These are phyloP conservation scores for Andrena bicolor DNA, from an alignment of 2,888 invertebrate genomes.

Conservation along the genomic window DNA sequence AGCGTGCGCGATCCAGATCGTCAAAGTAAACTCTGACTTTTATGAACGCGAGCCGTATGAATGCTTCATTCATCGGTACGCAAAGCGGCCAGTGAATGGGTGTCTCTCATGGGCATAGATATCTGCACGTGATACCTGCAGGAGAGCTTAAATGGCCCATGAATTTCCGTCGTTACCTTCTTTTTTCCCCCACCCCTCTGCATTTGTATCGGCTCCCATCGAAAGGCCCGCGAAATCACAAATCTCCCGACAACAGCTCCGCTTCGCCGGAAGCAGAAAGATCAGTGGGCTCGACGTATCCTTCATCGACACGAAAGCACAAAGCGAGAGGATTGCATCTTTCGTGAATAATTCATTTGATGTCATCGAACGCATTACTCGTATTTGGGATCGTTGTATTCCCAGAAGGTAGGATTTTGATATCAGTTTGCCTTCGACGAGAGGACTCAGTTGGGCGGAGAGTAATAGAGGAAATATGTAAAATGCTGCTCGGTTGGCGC, in stretches of 20 bases:
- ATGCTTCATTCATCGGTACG: conserved; percentile 76
- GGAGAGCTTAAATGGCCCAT: conserved; percentile 65
- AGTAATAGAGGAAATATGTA: neutral
- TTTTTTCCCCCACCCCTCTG: neutral
- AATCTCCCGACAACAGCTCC: neutral
- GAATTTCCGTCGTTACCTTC: conserved; percentile 62
- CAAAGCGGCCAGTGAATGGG: conserved; percentile 64
- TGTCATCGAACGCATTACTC: no score
- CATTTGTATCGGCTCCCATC: conserved; percentile 35
- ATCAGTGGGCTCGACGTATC: no score
- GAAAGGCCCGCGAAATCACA: neutral
- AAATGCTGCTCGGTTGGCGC: neutral
- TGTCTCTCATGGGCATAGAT: conserved; percentile 69
- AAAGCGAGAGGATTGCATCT: no score
- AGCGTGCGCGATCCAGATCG: conserved; percentile 42
- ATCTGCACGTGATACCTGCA: conserved; percentile 65
- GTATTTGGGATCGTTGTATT: no score
- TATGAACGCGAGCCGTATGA: conserved; percentile 68
- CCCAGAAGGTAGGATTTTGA: no score
- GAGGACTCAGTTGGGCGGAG: neutral
- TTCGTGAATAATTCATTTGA: no score
- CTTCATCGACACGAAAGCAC: no score
- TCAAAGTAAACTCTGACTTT: conserved; percentile 57
- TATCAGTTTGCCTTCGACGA: neutral
- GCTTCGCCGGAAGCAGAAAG: neutral